Conservation (phyloP, 2,113 vertebrate species). For the Caretta caretta region DNA sequence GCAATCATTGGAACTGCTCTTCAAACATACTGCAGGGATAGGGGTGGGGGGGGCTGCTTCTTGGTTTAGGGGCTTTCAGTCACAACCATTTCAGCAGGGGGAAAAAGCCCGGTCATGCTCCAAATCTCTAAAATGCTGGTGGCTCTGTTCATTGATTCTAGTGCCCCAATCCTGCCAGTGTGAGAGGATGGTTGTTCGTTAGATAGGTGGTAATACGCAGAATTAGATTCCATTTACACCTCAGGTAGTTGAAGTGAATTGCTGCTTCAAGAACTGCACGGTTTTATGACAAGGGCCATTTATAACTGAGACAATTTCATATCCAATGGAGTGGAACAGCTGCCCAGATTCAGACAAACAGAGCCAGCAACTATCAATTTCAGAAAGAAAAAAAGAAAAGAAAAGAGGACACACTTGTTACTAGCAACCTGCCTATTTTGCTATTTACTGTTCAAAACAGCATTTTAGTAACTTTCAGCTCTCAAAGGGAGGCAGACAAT, state of each 20-base stretch:
- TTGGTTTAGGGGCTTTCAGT: neutral
- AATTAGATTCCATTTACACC: neutral
- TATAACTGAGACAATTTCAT: neutral
- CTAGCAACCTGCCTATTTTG: neutral
- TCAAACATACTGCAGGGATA: neutral
- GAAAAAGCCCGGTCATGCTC: accelerated
- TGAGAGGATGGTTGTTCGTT: neutral
- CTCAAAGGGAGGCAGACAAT: neutral
- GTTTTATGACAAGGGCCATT: neutral
- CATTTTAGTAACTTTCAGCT: neutral
- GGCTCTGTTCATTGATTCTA: accelerated
- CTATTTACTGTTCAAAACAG: accelerated
- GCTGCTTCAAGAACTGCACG: neutral
- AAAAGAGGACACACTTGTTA: neutral
- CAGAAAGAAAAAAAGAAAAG: neutral
- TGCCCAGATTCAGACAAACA: neutral
- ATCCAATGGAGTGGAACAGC: neutral
- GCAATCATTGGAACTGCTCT: neutral
- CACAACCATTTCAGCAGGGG: neutral
- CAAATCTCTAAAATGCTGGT: accelerated
- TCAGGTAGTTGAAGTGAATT: neutral
- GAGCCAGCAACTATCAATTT: neutral
- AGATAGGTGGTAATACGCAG: neutral
- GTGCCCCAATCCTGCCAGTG: neutral
- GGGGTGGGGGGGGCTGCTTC: neutral